Base-by-base conservation (phyloP, 2,797 vertebrate species). In the Pagetopsis macropterus region DNA sequence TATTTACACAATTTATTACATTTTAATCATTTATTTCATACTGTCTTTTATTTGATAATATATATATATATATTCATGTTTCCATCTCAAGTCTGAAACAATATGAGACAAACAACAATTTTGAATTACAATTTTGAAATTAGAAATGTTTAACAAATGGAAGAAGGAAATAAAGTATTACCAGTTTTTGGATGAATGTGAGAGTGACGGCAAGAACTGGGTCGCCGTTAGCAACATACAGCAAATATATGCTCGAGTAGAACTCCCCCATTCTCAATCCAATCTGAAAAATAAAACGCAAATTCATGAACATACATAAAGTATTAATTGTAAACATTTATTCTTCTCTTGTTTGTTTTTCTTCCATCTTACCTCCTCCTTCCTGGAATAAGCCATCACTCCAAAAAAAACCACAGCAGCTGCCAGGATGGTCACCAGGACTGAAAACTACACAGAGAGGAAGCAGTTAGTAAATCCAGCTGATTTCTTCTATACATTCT, bases 151-250 rank as follows among this genome's bases (percentile, higher is more conserved):
- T 27, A 27, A 27, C 23, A 27, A 27, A 27, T 27, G 23, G 3
- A 27, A 27, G 27, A 27, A 48, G 12, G 11, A 37, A 33, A 51
- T 1, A 5, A 16, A 6, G 37, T 51, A 10, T 84, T 56, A 95
- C 94, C 49, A 14, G 11, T 0, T 78, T 69, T 59, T 94, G 92
- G 79, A 94, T 65, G 61, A 93, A 78, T 0, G 58, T 31, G 52
- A 95, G 91, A 0, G 81, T 90, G 61, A 69, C 2, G 0, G 23
- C 86, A 1, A 92, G 58, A 59, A 77, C 81, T 1, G 79, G 61
- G 65, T 93, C 91, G n/a, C 4, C 5, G 1, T 0, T 75, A 0
- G 0, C 0, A 2, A 60, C 0, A 44, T 88, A 94, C 74, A 93
- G 56, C 3, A 0, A 0, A 1, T 94, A 94, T 44, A 94, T 4